Percentiles rank a stretch among this genome's conserved stretches.
Conservation (phyloP, 2,797 vertebrate species). For the Spatula versicolor region DNA sequence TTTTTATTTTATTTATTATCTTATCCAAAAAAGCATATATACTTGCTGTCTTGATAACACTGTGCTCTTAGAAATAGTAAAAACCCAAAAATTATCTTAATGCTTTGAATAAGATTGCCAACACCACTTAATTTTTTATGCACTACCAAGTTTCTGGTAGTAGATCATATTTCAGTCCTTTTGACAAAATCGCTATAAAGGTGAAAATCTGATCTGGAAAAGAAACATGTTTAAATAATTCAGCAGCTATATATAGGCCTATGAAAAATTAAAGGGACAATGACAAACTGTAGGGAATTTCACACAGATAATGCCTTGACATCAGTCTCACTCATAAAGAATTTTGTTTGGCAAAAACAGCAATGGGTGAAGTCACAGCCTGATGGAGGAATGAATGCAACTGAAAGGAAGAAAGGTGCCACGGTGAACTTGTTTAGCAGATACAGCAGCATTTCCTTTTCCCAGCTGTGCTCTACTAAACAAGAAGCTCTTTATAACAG, state of each 20-base stretch:
- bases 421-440: not conserved
- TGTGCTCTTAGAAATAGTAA: not conserved
- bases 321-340: not conserved
- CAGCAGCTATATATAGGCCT: constrained; percentile 62
- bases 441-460: not conserved
- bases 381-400: not conserved
- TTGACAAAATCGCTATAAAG: constrained; percentile 55
- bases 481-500: not conserved
- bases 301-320: constrained; percentile 7
- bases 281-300: constrained; percentile 19
- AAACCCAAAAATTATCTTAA: not conserved
- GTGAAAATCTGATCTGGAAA: constrained; percentile 33
- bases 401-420: not conserved
- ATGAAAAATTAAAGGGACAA: constrained; percentile 70
- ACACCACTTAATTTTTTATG: constrained; percentile 1
- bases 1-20: not conserved
- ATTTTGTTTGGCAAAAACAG: not conserved
- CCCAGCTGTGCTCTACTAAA: not conserved
- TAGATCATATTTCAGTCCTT: constrained; percentile 15
- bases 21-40: not conserved
- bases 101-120: not conserved
- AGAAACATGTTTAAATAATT: constrained; percentile 65
- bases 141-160: not conserved
- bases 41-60: not conserved
- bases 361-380: not conserved